Percentiles rank a stretch among this genome's conserved stretches.
Evolutionary conservation across 2,888 invertebrate genomes (phyloP).

Genomic region (Onthophagus sagittarius): DNA sequence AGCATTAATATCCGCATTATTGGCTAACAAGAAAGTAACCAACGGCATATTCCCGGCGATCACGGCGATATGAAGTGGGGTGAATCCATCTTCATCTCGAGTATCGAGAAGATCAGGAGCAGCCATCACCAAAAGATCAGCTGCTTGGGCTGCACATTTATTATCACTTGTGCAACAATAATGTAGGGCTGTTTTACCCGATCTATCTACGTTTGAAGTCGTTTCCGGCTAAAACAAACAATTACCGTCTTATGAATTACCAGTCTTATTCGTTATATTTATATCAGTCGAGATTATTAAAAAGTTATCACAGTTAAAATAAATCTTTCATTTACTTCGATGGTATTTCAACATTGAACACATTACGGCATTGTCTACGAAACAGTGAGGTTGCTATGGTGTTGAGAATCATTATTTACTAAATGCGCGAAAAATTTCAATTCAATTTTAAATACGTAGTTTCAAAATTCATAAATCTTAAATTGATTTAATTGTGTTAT

Average conservation of each 20-base stretch:
- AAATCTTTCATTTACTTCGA: neutral
- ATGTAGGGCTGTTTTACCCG: constrained; percentile 84
- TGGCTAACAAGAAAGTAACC: constrained; percentile 80
- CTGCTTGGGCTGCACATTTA: constrained; percentile 58
- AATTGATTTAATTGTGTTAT: too few species aligned
- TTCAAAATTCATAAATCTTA: too few species aligned
- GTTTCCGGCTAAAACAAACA: constrained; percentile 51
- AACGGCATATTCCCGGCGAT: constrained; percentile 87
- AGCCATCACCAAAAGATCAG: constrained; percentile 69
- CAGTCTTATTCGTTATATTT: neutral
- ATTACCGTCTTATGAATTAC: neutral
- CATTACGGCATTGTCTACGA: neutral
- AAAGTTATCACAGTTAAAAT: neutral
- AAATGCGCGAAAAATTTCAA: constrained; percentile 13
- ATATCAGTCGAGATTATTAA: constrained; percentile 5
- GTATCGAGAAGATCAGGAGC: constrained; percentile 83
- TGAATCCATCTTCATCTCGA: constrained; percentile 90
- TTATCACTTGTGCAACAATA: constrained; percentile 68
- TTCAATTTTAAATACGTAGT: constrained; percentile 10
- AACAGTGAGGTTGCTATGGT: constrained; percentile 37
- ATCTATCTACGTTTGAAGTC: constrained; percentile 72
- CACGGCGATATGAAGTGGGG: constrained; percentile 91
- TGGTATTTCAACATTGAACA: neutral
- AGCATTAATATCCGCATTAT: constrained; percentile 85
- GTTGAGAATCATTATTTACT: constrained; percentile 36